Base-by-base conservation (phyloP, 2,797 vertebrate genomes). In the Acrossocheilus fasciatus region DNA sequence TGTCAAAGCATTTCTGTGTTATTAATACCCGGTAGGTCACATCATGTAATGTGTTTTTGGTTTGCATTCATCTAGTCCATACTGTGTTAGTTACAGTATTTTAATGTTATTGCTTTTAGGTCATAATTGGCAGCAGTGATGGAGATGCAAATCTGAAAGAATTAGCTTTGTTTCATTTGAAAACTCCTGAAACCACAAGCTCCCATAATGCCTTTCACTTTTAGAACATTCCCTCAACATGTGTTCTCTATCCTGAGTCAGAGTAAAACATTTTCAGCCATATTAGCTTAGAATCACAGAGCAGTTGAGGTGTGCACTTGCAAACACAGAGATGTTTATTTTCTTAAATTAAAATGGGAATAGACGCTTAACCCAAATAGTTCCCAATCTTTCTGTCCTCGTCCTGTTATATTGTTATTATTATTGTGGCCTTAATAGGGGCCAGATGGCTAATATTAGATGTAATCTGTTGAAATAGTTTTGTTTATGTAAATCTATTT, bases 391-490 rank as follows among this genome's bases (percentile, higher is more conserved):
- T 88, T 90, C 88, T 88, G 83, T 81, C 91, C 91, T 90, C 77
- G 85, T 89, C 85, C 39, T 74, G 92, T 91, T 86, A 89, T 88
- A 89, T 90, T 90, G 88, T 92, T 96, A 93, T 95, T 95, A 95
- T 95, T 95, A 92, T 94, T 94, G 91, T 87, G 88, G 47, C 90
- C 90, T 87, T 96, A 96, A 96, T 94, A 92, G 92, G 92, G 90
- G 90, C 94, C 95, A 96, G 95, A 95, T 96, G 95, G 92, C 94
- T 94, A 95, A 96, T 96, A 96, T 96, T 95, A 95, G 94, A 96
- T 94, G 91, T 95, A 95, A 96, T 96, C 95, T 95, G 93, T 93
- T 93, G 93, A 93, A 94, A 94, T 91, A 93, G 92, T 93, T 95
- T 93, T 96, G 95, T 96, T 96, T 96, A 96, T 95, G 93, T 94